Evolutionary conservation across 2,113 vertebrate genomes (phyloP), one percentile per base, ranked within the genome.

Genomic region (Pollimyrus isidori): DNA sequence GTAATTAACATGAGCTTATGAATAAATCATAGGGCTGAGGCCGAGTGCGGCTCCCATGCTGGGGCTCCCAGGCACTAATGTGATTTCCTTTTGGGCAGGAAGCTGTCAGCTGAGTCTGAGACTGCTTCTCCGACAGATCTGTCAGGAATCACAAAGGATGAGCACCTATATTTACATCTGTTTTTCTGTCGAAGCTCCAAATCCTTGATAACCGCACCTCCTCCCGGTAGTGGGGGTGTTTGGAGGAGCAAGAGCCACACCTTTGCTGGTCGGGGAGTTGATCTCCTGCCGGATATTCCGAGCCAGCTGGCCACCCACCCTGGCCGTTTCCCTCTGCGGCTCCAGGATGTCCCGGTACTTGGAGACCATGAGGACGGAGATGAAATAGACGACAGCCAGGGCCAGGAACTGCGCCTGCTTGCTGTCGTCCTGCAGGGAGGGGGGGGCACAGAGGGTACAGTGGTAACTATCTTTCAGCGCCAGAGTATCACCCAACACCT

Each of bases 201-300:
- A 80, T 80, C 73, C 5, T 39, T 80, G 13, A 80, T 39, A 84
- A 84, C 19, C 6, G 7, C 45, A 2, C 45, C 45, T 10, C 17
- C 45, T 84, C 73, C 73, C 10, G 30, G 19, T n/a, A 48, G 39
- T 13, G 5, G 42, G 82, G 2, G 39, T 39, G 5, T 48, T 10
- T 84, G 5, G 45, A 46, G 19, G 19, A 48, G 45, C 82, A 0
- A 7, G 17, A 48, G 42, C 19, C 45, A n/a, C 56, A 99, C 98
- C 98, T 97, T 98, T 99, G 94, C 98, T 99, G 91, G 98, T 99
- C 49, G 98, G 98, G 17, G 98, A 99, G 95, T 99, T 99, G 92
- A 99, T 98, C 95, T 99, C 98, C 88, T 98, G 98, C 91, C 98
- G 97, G 93, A 98, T 98, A 94, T 97, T 99, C 93, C 98, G 97